Evolutionary conservation across 2,797 vertebrate genomes (phyloP), one percentile per base, ranked within the genome.

Genomic region (Chelidonichthys spinosus): DNA sequence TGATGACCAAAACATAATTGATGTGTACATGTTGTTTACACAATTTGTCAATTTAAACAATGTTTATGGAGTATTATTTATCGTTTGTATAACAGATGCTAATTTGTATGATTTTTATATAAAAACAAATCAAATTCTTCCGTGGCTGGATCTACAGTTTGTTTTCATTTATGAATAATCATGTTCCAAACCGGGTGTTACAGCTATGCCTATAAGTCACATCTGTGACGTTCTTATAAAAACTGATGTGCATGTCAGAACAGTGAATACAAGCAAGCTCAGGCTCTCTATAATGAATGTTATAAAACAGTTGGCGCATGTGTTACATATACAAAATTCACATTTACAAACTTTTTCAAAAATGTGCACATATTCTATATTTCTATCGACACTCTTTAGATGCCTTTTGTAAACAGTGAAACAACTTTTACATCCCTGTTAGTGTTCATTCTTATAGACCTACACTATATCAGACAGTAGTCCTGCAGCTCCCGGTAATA

Each of bases 111-210:
- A 87, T 90, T 91, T 90, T 92, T 93, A 88, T 82, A 85, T 87
- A 69, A 78, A 79, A 79, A 83, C 78, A 52, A 79, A 81, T 87
- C 66, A 11, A 55, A 69, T 88, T 90, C 72, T 90, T 82, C 75
- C 73, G 74, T 84, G 82, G 75, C 63, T 81, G 78, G 87, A 89
- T 93, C 68, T 90, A 83, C 88, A 79, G 77, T 92, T 84, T 93
- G 86, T 86, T 92, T 88, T 91, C 81, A 89, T 90, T 83, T 93
- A 87, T 92, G 85, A 95, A 94, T 94, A 94, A 95, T 95, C 78
- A 89, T 69, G 47, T 88, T 49, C 55, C 18, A 73, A 55, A 56
- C 43, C 78, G 33, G 44, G 7, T 62, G 7, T 11, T 67, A 52
- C 56, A 37, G 14, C 61, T 69, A 18, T 49, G 13, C n/a, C 14